Evolutionary conservation across 2,113 vertebrate species (phyloP).

Genomic region (Taxidea taxus): DNA sequence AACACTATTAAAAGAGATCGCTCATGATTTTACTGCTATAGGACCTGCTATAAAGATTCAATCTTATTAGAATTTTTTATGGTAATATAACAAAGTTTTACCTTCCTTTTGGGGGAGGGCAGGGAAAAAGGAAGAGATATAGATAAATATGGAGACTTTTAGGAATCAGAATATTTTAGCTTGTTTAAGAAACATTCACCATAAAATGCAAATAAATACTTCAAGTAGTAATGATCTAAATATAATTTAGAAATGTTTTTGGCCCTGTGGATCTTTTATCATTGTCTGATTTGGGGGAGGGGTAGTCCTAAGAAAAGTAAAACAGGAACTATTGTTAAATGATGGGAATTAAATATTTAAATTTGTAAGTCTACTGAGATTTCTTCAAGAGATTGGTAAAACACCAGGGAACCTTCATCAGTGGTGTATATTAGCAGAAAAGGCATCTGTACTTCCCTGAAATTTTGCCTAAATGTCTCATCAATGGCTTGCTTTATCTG

Average conservation of each 20-base stretch:
- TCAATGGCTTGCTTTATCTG: background rate
- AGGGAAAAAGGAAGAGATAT: constrained; percentile 15
- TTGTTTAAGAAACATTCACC: constrained; percentile 45
- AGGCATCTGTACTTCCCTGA: background rate
- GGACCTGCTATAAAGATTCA: constrained; percentile 31
- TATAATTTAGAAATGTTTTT: background rate
- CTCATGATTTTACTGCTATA: constrained; percentile 46
- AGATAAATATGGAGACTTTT: constrained; percentile 40
- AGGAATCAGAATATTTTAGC: constrained; percentile 41
- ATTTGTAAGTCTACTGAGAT: background rate
- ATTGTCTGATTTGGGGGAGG: background rate
- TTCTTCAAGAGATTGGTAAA: background rate
- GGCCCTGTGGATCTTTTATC: background rate
- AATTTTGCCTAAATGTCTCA: background rate
- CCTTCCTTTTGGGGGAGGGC: constrained; percentile 36
- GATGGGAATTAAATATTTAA: background rate
- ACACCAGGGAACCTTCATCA: background rate
- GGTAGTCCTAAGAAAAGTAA: background rate
- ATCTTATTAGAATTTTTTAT: constrained; percentile 50
- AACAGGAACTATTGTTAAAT: background rate
- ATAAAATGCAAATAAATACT: background rate
- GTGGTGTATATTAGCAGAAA: background rate
- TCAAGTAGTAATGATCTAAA: background rate
- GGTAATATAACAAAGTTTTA: no score
- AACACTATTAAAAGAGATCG: constrained; percentile 41